Conservation (phyloP, 2,797 vertebrate genomes). For the Choloepus didactylus region DNA sequence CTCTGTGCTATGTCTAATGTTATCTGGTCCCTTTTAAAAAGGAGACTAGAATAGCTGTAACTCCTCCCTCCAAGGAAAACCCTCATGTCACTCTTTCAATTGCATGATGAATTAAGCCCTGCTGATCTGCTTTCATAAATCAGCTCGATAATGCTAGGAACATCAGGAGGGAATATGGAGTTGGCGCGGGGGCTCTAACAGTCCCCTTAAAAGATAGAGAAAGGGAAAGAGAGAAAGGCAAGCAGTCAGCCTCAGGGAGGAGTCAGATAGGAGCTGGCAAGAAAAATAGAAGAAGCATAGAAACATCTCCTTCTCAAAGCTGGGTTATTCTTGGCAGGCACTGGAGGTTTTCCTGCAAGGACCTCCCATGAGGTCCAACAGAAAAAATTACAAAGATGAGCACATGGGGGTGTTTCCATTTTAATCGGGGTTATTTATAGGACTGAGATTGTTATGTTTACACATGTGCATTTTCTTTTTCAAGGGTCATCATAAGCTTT, state of each 20-base stretch:
- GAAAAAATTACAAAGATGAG: slow-evolving; percentile 71
- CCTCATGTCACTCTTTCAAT: slow-evolving; percentile 70
- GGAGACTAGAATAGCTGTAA: slow-evolving; percentile 8
- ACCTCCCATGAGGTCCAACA: slow-evolving; percentile 84
- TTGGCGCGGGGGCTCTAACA: not conserved
- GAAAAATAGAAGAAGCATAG: slow-evolving; percentile 40
- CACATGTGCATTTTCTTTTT: slow-evolving; percentile 60
- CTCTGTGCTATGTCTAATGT: slow-evolving; percentile 66
- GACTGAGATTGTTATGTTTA: slow-evolving; percentile 76
- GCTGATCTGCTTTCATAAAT: slow-evolving; percentile 75
- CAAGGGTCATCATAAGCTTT: slow-evolving; percentile 75
- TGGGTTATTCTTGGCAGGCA: slow-evolving; percentile 84
- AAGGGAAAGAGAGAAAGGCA: not conserved
- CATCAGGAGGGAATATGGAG: not conserved
- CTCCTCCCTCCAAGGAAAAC: slow-evolving; percentile 54
- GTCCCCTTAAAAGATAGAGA: slow-evolving; percentile 48
- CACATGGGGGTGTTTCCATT: slow-evolving; percentile 75
- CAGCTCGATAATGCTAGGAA: slow-evolving; percentile 51
- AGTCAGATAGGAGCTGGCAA: slow-evolving; percentile 32
- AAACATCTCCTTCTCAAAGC: slow-evolving; percentile 64
- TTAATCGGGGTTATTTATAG: slow-evolving; percentile 85
- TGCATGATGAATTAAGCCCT: slow-evolving; percentile 68
- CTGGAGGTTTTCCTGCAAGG: slow-evolving; percentile 60
- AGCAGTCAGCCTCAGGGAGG: slow-evolving; percentile 19
- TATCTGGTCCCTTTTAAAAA: slow-evolving; percentile 76